Conservation (phyloP, 2,113 vertebrate genomes). For the Pardalotus punctatus region DNA sequence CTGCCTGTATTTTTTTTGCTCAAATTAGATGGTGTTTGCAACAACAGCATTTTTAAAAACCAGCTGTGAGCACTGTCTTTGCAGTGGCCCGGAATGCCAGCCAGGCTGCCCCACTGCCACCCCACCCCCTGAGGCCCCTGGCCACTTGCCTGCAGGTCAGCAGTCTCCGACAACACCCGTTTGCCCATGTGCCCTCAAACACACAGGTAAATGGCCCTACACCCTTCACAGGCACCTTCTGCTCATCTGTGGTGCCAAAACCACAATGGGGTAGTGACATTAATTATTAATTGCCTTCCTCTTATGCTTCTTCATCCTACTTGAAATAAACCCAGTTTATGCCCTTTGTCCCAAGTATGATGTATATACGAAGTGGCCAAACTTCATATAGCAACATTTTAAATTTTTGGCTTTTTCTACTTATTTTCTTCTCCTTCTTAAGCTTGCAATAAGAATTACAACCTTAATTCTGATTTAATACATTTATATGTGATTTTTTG, state of each 20-base stretch:
- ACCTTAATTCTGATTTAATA: not conserved
- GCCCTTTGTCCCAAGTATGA: not conserved
- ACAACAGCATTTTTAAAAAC: not conserved
- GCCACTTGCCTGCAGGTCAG: not conserved
- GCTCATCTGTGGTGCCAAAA: accelerated
- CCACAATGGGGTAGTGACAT: accelerated
- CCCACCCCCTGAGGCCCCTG: accelerated
- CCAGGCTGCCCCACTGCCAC: not conserved
- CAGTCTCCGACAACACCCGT: not conserved
- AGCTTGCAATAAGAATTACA: not conserved
- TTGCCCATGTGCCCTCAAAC: not conserved
- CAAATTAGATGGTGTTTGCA: not conserved
- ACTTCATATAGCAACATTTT: not conserved
- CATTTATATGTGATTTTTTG: not conserved
- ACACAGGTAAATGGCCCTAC: accelerated
- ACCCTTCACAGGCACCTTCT: accelerated
- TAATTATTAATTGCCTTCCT: not conserved
- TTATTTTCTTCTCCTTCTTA: not conserved
- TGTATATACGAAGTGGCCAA: accelerated
- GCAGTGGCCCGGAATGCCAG: not conserved
- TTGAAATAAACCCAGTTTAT: not conserved
- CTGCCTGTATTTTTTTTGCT: not conserved
- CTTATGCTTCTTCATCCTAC: not conserved
- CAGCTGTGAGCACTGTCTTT: not conserved
- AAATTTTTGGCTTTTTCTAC: not conserved